A percentile compares a stretch with the other conserved stretches of the same genome.
phyloP scores from a whole-genome alignment of 2,797 vertebrate species.

The Trichosurus vulpecula region DNA sequence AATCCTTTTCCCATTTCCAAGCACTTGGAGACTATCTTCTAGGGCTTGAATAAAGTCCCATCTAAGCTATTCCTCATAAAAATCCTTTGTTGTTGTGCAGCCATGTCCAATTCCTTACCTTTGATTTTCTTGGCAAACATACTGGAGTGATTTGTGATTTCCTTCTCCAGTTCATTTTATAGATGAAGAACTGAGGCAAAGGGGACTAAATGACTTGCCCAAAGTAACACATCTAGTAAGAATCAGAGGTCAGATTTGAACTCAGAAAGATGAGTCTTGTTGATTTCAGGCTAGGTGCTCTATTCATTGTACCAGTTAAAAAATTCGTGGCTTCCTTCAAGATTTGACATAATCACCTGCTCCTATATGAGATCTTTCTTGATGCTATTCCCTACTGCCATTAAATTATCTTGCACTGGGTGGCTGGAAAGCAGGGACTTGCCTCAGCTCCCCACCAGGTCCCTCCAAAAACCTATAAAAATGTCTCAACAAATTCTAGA shows the following conservation, averaged over 20 bases:
- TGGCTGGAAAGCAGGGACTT: too few species aligned
- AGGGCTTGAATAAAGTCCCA: too few species aligned
- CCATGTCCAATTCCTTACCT: not conserved
- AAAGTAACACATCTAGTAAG: not conserved
- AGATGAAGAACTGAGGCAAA: not conserved
- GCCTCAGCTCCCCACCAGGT: too few species aligned
- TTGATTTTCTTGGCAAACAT: not conserved
- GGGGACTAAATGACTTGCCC: not conserved
- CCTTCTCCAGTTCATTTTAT: not conserved
- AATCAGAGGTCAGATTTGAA: not conserved
- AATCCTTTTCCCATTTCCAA: not conserved
- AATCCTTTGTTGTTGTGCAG: not conserved
- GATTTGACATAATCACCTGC: not conserved
- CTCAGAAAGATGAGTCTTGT: not conserved
- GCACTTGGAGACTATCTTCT: not conserved
- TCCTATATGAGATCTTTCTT: not conserved
- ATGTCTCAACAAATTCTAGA: too few species aligned
- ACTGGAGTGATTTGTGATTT: not conserved
- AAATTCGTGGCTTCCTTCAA: not conserved
- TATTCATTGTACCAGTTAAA: not conserved
- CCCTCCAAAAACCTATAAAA: too few species aligned
- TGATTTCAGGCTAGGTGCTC: not conserved
- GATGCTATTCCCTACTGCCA: not conserved
- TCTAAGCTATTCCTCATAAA: not conserved
- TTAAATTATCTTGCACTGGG: not conserved